Evolutionary conservation across 2,888 invertebrate genomes (phyloP), one percentile per base, ranked within the genome.

Genomic region (Amphipoea oculea): DNA sequence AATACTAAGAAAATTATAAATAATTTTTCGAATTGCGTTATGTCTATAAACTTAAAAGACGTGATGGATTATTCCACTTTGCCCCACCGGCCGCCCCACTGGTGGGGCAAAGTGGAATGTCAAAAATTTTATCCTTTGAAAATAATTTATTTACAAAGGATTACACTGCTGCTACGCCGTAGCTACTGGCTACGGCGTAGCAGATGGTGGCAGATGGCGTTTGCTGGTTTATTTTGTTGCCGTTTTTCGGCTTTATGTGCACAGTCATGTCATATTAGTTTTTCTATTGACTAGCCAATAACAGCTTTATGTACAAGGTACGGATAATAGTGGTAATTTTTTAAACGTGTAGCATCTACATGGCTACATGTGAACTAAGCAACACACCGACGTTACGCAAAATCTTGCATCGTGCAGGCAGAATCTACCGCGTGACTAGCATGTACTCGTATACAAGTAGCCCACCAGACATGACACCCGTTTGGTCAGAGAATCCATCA

Each of bases 151-250:
- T 45, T 12, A 20, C 6, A 23, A 57, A 57, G 4, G 7, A 79
- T 29, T 60, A 29, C 57, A 57, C 29, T 60, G 40, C 12, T 12
- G 77, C 68, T 83, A 76, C 51, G 76, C 23, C 68, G 83, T 69
- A 81, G 82, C 54, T 6, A 76, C 14, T 0, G 6, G 51, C 67
- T 80, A 82, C 79, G 73, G 2, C 76, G 80, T 80, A 80, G 83
- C 80, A 40, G 14, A 17, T 36, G 51, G 29, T 54, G 29, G 48
- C 63, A 42, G 77, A 54, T 9, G 23, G n/a, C 45, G 7, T 20
- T 79, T 63, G 7, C 2, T n/a, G 9, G 20, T 78, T 65, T 65
- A n/a, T 51, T 51, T 23, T 62, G 20, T 4, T 77, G 9, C 20
- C 6, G 6, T 48, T 51, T 48, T 57, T 36, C 6, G 12, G n/a